Evolutionary conservation across 2,113 vertebrate species (phyloP), one percentile per base, ranked within the genome.

Genomic region (Patagioenas fasciata): DNA sequence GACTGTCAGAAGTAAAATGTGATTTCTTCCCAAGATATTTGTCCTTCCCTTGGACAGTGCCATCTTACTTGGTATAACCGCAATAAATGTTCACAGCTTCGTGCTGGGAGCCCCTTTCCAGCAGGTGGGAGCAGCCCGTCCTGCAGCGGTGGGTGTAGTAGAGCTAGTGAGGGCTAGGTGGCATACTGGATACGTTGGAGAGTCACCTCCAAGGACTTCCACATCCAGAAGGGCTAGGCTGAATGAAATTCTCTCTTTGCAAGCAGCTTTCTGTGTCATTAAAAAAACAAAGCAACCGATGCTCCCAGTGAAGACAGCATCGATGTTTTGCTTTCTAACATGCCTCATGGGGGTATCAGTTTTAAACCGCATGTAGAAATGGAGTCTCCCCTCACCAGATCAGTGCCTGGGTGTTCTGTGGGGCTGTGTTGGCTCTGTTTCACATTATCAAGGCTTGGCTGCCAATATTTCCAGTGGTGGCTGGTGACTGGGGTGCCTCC

Each of bases 81-180:
- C 60, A 83, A 62, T 40, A 66, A 73, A 26, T 32, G 71, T 54
- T 95, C 3, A 2, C 65, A 54, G 36, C 79, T 85, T 80, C 11
- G 7, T 51, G 66, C 69, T 51, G 86, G 61, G 32, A 95, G 57
- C 34, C 57, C 58, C 61, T 75, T 85, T 91, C 54, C 79, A 48
- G 64, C 72, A 81, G 81, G 54, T 48, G 1, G 2, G 28, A 56
- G 31, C 47, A 60, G 71, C 81, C 56, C 8, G 5, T 53, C 48
- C 67, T 20, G 14, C 70, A 66, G 84, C 8, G 13, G 79, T 80
- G 61, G 65, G 47, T 98, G 98, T 42, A 98, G 93, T 98, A 88
- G 96, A 87, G 31, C 28, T 56, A 71, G 53, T 3, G 97, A 97
- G 93, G 96, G 97, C 98, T 98, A 98, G 98, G 98, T 98, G 98